Percentiles rank a stretch among this genome's conserved stretches.
Evolutionary conservation across 2,888 invertebrate species (phyloP).

Genomic region (Parnassius mnemosyne): DNA sequence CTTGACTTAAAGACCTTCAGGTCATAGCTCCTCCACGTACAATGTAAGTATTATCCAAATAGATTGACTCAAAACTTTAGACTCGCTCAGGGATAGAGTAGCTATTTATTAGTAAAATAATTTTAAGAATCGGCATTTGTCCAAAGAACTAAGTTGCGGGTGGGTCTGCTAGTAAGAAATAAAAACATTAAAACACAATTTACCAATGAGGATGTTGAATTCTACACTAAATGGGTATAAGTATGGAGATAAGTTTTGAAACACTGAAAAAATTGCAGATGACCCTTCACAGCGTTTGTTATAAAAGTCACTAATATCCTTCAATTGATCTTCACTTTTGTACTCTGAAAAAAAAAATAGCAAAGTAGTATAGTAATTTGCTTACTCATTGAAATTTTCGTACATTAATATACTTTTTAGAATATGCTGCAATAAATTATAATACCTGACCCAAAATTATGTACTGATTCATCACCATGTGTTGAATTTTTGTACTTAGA

Average conservation of each 20-base stretch:
- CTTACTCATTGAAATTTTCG: not conserved
- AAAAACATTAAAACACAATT: slow-evolving; percentile 15
- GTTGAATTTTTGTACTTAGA: slow-evolving; percentile 43
- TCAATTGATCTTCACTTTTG: slow-evolving; percentile 32
- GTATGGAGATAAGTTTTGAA: slow-evolving; percentile 85
- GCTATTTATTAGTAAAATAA: too few species aligned
- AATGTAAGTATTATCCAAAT: too few species aligned
- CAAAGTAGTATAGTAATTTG: not conserved
- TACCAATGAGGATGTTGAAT: slow-evolving; percentile 88
- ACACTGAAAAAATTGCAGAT: slow-evolving; percentile 67
- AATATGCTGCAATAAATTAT: not conserved
- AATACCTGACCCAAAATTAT: slow-evolving; percentile 6
- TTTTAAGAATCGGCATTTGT: too few species aligned
- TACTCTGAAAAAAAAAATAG: slow-evolving; percentile 20
- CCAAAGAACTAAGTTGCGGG: too few species aligned
- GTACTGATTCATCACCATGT: slow-evolving; percentile 1
- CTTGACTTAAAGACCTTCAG: too few species aligned
- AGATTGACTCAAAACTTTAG: too few species aligned
- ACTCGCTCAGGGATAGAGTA: too few species aligned
- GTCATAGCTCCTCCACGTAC: too few species aligned
- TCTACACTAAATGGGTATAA: slow-evolving; percentile 90
- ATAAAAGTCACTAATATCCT: slow-evolving; percentile 62
- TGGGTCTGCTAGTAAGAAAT: too few species aligned
- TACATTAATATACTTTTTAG: not conserved
- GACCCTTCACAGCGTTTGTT: slow-evolving; percentile 71